These are phyloP conservation scores for Enteromius viviparus DNA, from an alignment of 2,797 vertebrate species.

Conservation along the genomic window DNA sequence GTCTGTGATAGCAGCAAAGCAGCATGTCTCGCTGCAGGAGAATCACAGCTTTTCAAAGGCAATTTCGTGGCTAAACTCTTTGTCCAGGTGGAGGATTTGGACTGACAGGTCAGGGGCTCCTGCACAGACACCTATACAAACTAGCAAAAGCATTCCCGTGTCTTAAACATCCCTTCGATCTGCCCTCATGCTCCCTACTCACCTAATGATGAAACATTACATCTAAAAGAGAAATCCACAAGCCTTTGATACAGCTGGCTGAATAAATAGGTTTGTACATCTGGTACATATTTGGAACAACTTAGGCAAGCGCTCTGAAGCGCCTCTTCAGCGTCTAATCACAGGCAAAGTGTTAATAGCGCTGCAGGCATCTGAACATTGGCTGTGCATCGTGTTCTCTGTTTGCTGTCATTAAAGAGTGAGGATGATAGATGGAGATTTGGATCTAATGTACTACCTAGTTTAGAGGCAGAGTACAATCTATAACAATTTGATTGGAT, in stretches of 20 bases:
- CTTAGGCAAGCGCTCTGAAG: constrained; percentile 11
- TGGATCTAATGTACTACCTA: neutral
- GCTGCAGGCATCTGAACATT: neutral
- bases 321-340: constrained; percentile 8
- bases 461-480: neutral
- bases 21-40: neutral
- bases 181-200: neutral
- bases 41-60: constrained; percentile 29
- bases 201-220: constrained; percentile 53
- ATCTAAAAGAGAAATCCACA: constrained; percentile 37
- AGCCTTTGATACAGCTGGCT: constrained; percentile 20
- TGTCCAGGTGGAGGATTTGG: constrained; percentile 40
- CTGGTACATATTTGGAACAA: constrained; percentile 41
- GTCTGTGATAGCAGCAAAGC: neutral
- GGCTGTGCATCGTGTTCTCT: neutral
- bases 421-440: neutral
- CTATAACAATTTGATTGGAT: neutral
- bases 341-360: constrained; percentile 16
- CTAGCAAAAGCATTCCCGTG: neutral
- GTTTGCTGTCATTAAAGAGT: constrained; percentile 7
- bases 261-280: constrained; percentile 37
- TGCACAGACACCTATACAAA: constrained; percentile 12
- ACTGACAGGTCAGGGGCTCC: constrained; percentile 32
- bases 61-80: constrained; percentile 43
- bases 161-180: constrained; percentile 3